Evolutionary conservation across 1,140 invertebrate species (phyloP), one percentile per base, ranked within the genome.

Genomic region (Asobara japonica): DNA sequence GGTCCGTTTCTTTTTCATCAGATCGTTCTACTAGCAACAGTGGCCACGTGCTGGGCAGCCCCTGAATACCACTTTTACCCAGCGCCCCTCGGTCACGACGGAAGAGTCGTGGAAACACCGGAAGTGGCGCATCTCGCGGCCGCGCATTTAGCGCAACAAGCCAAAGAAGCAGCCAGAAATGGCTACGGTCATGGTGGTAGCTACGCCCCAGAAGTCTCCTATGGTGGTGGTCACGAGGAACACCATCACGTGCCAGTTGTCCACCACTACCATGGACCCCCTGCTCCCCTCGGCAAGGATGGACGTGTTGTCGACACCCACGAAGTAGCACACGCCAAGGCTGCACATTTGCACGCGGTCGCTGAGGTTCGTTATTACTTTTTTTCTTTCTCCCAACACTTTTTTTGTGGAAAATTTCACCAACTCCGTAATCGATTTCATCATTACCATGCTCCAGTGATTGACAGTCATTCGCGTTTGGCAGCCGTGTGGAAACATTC

Each of bases 241-340:
- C 27, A 62, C 18, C 29, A 62, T 62, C n/a, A 75, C 22, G 76
- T 74, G 45, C 36, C 74, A 66, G 65, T 74, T 69, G 64, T 31
- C 73, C 71, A 71, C 38, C 77, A 20, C 29, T 77, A 65, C 81
- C 84, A 83, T 27, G 60, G 60, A 30, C 60, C 60, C 8, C 60
- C 60, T 16, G 78, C 84, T 36, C 86, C 89, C 11, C 83, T 89
- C 11, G 87, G 83, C 8, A 79, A 82, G 51, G 89, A 90, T 64
- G 90, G 89, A 8, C 85, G 88, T 3, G 90, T 90, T 6, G 80
- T 90, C 16, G 90, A 92, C 64, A 91, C 90, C 18, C 89, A 89
- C 60, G 90, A 91, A 77, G 91, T 91, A 6, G 89, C 90, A 69
- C 85, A 89, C 65, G 90, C 90, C 51, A 91, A 89, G 77, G 89